Conservation (phyloP, 1,140 invertebrate species). For the Gyrodactylus salaris region DNA sequence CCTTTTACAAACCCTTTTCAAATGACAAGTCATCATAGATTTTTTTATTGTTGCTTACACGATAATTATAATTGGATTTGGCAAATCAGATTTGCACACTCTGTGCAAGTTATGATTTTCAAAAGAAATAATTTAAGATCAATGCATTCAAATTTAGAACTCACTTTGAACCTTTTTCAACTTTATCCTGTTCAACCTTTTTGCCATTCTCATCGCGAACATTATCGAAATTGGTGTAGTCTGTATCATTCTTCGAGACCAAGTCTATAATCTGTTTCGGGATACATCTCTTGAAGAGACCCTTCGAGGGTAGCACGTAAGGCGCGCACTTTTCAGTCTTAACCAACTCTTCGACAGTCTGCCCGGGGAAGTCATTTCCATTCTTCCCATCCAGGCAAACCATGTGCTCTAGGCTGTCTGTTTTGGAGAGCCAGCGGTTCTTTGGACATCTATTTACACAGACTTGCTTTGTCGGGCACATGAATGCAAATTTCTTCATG, state of each 20-base stretch:
- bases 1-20: no score
- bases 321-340: neutral
- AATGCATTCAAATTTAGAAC: no score
- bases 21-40: no score
- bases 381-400: neutral
- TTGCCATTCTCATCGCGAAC: neutral
- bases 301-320: neutral
- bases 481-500: neutral
- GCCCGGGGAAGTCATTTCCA: neutral
- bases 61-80: no score
- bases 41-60: no score
- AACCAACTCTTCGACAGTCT: neutral
- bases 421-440: neutral
- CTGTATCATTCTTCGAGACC: neutral
- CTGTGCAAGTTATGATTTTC: no score
- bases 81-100: no score
- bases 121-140: no score
- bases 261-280: neutral
- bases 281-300: neutral
- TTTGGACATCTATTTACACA: neutral
- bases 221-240: neutral
- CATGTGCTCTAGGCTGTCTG: neutral
- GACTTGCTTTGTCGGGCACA: neutral
- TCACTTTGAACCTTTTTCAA: neutral
- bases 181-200: neutral